phyloP scores from a whole-genome alignment of 2,888 invertebrate genomes.

The Disparrhopalites patrizii region DNA sequence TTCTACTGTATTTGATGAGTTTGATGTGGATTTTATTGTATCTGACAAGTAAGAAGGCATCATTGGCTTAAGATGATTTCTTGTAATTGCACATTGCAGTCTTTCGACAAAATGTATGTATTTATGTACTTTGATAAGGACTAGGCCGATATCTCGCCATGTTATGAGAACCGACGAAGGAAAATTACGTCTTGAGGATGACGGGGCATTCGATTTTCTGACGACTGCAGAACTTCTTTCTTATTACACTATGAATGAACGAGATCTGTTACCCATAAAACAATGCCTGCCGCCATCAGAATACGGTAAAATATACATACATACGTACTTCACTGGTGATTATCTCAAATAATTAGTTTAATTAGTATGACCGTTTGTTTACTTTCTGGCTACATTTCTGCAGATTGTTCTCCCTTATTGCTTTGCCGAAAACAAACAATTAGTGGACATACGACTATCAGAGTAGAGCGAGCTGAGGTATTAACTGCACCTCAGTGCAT shows the following conservation, averaged over 20 bases:
- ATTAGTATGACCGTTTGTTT: background rate
- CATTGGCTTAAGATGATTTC: background rate
- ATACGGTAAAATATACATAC: slow-evolving; percentile 61
- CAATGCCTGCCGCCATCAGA: slow-evolving; percentile 82
- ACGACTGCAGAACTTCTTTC: slow-evolving; percentile 61
- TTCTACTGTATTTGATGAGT: slow-evolving; percentile 72
- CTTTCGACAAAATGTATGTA: background rate
- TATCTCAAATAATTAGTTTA: background rate
- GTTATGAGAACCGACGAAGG: slow-evolving; percentile 31
- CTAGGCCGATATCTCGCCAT: slow-evolving; percentile 36
- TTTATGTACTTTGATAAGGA: slow-evolving; percentile 27
- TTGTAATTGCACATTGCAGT: background rate
- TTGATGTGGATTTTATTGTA: slow-evolving; percentile 75
- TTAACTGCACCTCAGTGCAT: slow-evolving; percentile 62
- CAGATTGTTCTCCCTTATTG: slow-evolving; percentile 67
- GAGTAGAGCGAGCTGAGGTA: slow-evolving; percentile 54
- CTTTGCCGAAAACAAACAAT: slow-evolving; percentile 56
- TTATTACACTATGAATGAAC: slow-evolving; percentile 56
- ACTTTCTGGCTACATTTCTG: slow-evolving; percentile 35
- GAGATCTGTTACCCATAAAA: slow-evolving; percentile 58
- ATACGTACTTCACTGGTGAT: background rate
- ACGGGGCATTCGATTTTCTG: slow-evolving; percentile 27
- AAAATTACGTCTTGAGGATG: slow-evolving; percentile 28
- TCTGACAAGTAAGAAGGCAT: slow-evolving; percentile 61
- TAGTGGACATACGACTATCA: slow-evolving; percentile 21